phyloP scores from a whole-genome alignment of 2,113 vertebrate genomes.

The Monarcha castaneiventris region DNA sequence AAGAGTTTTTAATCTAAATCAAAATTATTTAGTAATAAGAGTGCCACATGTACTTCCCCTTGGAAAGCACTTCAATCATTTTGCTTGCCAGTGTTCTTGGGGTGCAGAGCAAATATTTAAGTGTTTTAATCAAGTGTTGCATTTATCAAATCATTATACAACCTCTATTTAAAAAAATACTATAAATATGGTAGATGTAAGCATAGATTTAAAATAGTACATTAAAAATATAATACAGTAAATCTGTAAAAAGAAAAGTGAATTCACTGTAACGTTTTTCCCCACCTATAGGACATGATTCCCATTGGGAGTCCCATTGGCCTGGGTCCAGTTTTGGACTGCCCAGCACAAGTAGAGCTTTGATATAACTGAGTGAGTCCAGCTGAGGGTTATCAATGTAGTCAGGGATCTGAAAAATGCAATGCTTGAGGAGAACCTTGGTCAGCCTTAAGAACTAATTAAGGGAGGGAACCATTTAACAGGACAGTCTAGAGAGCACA shows the following conservation, averaged over 20 bases:
- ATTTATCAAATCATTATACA: not conserved
- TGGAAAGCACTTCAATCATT: not conserved
- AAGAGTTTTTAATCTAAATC: not conserved
- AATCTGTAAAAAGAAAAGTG: not conserved
- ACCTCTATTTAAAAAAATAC: not conserved
- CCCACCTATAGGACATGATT: not conserved
- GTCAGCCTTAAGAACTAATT: not conserved
- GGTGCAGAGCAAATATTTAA: not conserved
- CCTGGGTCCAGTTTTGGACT: not conserved
- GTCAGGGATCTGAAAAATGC: not conserved
- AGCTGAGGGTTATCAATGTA: not conserved
- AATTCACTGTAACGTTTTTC: not conserved
- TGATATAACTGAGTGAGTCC: not conserved
- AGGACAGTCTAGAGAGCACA: not conserved
- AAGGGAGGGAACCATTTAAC: not conserved
- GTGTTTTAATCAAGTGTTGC: not conserved
- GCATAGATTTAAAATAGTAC: not conserved
- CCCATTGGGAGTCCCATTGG: rapidly evolving
- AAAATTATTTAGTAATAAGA: not conserved
- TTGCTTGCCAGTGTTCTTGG: not conserved
- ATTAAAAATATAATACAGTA: not conserved
- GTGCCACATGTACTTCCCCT: not conserved
- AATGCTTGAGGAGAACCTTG: not conserved
- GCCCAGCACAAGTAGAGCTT: not conserved
- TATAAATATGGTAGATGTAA: not conserved